Evolutionary conservation across 2,797 vertebrate species (phyloP).

Genomic region (Anas bahamensis): DNA sequence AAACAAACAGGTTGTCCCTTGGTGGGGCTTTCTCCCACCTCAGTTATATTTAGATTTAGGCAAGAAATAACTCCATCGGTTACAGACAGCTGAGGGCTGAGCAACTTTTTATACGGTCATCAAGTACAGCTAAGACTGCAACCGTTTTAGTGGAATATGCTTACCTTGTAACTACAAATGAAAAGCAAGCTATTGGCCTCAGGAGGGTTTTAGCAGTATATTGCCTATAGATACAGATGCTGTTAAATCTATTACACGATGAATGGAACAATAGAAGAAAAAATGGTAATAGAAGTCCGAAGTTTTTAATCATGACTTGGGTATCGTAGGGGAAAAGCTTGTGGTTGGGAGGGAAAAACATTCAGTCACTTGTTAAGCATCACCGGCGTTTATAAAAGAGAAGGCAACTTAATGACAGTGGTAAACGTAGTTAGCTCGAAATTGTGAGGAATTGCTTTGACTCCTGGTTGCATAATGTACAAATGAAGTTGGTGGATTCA

Average conservation of each 20-base stretch:
- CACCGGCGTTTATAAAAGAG: neutral
- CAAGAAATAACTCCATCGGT: neutral
- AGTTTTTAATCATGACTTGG: neutral
- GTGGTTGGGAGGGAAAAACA: neutral
- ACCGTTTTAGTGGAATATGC: neutral
- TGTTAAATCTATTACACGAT: neutral
- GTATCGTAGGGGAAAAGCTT: neutral
- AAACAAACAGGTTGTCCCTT: neutral
- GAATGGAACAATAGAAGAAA: neutral
- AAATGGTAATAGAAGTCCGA: neutral
- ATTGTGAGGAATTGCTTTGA: constrained; percentile 5
- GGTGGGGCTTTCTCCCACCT: neutral
- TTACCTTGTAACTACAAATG: constrained; percentile 6
- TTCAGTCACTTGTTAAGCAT: neutral
- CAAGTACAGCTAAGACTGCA: neutral
- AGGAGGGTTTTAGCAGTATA: neutral
- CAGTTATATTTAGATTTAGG: neutral
- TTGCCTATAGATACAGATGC: neutral
- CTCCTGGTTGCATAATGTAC: neutral
- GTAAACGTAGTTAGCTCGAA: neutral
- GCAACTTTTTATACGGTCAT: neutral
- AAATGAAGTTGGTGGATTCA: constrained; percentile 1
- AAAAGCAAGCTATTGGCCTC: neutral
- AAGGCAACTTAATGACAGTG: neutral
- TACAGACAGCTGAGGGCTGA: neutral